Base-by-base conservation (phyloP, 2,113 vertebrate species). In the Vimba vimba region DNA sequence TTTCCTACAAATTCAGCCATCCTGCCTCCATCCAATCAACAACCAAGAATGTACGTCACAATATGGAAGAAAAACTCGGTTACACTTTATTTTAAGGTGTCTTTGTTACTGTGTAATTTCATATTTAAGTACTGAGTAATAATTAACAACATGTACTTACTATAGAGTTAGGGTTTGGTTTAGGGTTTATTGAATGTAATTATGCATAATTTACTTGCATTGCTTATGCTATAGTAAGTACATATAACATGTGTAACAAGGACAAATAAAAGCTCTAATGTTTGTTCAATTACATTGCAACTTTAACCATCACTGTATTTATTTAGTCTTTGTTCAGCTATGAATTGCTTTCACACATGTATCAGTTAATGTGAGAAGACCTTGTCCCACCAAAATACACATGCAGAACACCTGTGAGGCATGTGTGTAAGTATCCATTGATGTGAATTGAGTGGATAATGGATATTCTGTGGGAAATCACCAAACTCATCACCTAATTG, bases 401-500 rank as follows among this genome's bases (percentile, higher is more conserved):
- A 79, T 9, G n/a, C 27, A 64, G 79, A 91, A 60, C 85, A 90
- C 87, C 90, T 90, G 86, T 86, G 82, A 33, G 45, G 6, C 19
- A 19, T 57, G 47, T 43, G 68, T 81, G 52, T 71, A 45, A 45
- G 43, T 52, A 47, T 87, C 82, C 66, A 62, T 25, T 64, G 69
- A 76, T 57, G 64, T 27, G 25, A 27, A 55, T 21, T 55, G 27
- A 33, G 47, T 36, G 43, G 73, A 68, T 69, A 73, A 74, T 73
- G 52, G 76, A 13, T 73, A 73, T 83, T 12, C 47, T 23, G n/a
- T 89, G 86, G 86, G 60, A 85, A 83, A 75, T 79, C 79, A 30
- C 59, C 78, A 88, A 86, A 90, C 82, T 86, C 88, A n/a, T 88
- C 89, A 90, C 81, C 87, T 92, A 92, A 93, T 91, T 91, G 89